phyloP scores from a whole-genome alignment of 2,888 invertebrate species.

The Diarsia dahlii region DNA sequence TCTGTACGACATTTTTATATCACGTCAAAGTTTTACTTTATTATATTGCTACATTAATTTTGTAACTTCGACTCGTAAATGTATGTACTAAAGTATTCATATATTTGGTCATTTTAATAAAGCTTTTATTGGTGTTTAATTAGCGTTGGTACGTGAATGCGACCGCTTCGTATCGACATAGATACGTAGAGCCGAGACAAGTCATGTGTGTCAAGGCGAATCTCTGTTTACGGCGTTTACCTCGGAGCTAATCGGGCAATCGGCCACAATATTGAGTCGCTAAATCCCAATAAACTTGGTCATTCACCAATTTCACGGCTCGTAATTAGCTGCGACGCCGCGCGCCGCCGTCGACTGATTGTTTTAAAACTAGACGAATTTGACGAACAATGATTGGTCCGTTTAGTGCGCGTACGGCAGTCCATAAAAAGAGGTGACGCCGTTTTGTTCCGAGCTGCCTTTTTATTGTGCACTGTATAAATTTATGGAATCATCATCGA shows the following conservation, averaged over 20 bases:
- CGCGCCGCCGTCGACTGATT: conserved; percentile 64
- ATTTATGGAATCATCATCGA: conserved; percentile 90
- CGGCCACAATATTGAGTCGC: conserved; percentile 71
- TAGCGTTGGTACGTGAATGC: conserved; percentile 79
- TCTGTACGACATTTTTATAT: conserved; percentile 48
- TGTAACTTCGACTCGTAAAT: conserved; percentile 70
- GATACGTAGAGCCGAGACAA: conserved; percentile 45
- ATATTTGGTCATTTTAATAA: conserved; percentile 75
- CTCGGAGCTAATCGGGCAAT: conserved; percentile 66
- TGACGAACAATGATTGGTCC: conserved; percentile 79
- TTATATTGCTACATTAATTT: conserved; percentile 67
- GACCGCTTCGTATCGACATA: conserved; percentile 65
- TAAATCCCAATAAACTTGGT: conserved; percentile 77
- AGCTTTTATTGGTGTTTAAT: conserved; percentile 83
- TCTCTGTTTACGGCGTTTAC: conserved; percentile 72
- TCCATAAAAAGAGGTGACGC: conserved; percentile 87
- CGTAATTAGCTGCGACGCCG: conserved; percentile 73
- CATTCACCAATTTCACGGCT: conserved; percentile 82
- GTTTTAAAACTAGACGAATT: conserved; percentile 74
- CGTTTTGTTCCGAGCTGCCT: conserved; percentile 86
- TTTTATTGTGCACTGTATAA: conserved; percentile 90
- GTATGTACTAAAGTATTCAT: conserved; percentile 66
- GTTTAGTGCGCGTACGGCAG: conserved; percentile 76
- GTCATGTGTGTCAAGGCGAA: conserved; percentile 83
- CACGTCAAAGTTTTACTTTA: conserved; percentile 47